phyloP scores from a whole-genome alignment of 92 coral and sea anemone species.

The Nematostella vectensis region DNA sequence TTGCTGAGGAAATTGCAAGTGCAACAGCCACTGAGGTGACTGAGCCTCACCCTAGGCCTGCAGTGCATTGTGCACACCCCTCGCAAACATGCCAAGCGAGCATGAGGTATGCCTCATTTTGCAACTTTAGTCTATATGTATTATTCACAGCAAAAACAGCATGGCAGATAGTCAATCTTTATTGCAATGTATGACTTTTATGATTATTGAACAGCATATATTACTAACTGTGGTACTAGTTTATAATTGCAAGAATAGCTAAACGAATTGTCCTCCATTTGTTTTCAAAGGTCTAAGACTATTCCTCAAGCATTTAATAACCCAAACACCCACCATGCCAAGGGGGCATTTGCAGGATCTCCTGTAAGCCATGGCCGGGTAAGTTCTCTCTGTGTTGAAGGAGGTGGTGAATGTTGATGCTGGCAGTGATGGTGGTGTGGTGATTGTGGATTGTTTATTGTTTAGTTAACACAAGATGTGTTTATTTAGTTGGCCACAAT shows the following conservation, averaged over 20 bases:
- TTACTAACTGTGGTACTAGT: not conserved
- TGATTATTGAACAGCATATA: too few species aligned
- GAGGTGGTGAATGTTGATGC: too few species aligned
- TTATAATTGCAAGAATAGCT: not conserved
- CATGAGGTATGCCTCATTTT: too few species aligned
- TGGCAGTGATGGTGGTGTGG: too few species aligned
- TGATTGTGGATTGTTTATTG: too few species aligned
- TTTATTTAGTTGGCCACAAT: too few species aligned
- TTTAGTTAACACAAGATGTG: too few species aligned
- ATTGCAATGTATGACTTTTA: not conserved
- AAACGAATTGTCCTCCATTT: too few species aligned
- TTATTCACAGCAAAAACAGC: not conserved
- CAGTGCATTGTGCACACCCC: not conserved
- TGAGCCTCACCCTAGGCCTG: not conserved
- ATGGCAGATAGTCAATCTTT: not conserved
- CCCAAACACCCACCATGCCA: slow-evolving; percentile 17
- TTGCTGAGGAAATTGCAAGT: slow-evolving; percentile 89
- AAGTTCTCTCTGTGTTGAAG: too few species aligned
- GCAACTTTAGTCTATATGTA: not conserved
- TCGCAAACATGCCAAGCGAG: too few species aligned
- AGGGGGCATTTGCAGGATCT: slow-evolving; percentile 81
- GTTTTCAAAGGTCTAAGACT: not conserved
- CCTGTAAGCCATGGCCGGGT: slow-evolving; percentile 49
- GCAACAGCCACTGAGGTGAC: slow-evolving; percentile 96
- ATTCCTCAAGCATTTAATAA: not conserved